Evolutionary conservation across 92 coral and sea anemone species (phyloP).

Genomic region (Porites cylindrica): DNA sequence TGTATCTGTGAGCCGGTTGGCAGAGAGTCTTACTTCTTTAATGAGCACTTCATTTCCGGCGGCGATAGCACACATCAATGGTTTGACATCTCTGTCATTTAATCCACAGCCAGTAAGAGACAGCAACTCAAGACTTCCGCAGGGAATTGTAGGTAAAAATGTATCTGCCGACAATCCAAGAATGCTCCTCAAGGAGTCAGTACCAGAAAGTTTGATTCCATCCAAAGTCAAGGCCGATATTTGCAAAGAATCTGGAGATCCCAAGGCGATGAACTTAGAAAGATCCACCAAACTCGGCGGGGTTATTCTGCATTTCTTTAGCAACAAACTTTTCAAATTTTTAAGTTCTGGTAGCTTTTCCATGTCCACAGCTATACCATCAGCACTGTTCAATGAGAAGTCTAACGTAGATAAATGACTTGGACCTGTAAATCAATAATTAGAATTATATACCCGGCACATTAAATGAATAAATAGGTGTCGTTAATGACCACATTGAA

Average conservation of each 20-base stretch:
- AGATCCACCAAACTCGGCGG: slow-evolving; percentile 53
- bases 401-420: slow-evolving; percentile 37
- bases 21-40: slow-evolving; percentile 56
- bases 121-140: slow-evolving; percentile 50
- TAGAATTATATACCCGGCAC: too few species aligned
- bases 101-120: slow-evolving; percentile 73
- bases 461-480: too few species aligned
- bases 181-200: slow-evolving; percentile 64
- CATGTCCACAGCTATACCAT: slow-evolving; percentile 50
- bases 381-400: slow-evolving; percentile 66
- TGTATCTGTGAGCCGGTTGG: slow-evolving; percentile 75
- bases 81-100: slow-evolving; percentile 70
- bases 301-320: slow-evolving; percentile 65
- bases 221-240: slow-evolving; percentile 68
- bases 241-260: slow-evolving; percentile 6
- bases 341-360: slow-evolving; percentile 27
- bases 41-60: slow-evolving; percentile 59
- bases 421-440: slow-evolving; percentile 7
- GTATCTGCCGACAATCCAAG: slow-evolving; percentile 54
- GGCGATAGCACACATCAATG: slow-evolving; percentile 44
- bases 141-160: slow-evolving; percentile 58
- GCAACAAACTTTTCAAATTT: slow-evolving; percentile 45
- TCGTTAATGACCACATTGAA: too few species aligned
- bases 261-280: slow-evolving; percentile 20
- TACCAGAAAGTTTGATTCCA: slow-evolving; percentile 77